These are phyloP conservation scores for Chalcis sispes DNA, from an alignment of 2,888 invertebrate species.

Conservation along the genomic window DNA sequence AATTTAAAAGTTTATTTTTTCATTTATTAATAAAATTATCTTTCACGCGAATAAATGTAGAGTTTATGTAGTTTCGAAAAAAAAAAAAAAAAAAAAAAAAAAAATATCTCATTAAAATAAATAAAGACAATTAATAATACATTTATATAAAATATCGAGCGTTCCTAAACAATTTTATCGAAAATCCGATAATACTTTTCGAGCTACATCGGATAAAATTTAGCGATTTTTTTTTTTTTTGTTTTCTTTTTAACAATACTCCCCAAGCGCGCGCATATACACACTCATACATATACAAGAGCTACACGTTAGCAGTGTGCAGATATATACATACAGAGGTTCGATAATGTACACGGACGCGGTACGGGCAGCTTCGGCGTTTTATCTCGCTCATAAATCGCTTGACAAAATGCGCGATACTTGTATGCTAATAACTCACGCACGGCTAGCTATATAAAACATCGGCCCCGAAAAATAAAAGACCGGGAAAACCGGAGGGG, in stretches of 20 bases:
- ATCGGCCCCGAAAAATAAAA: slow-evolving; percentile 14
- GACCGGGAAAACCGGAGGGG: slow-evolving; percentile 55
- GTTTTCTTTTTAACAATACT: slow-evolving; percentile 16
- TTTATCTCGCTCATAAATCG: slow-evolving; percentile 69
- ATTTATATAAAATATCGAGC: no score
- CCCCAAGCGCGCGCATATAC: background rate
- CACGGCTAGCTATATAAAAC: slow-evolving; percentile 62
- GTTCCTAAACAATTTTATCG: background rate
- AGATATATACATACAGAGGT: no score
- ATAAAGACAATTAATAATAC: no score
- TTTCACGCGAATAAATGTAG: no score
- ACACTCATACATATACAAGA: background rate
- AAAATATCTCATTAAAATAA: no score
- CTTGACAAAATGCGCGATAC: slow-evolving; percentile 66
- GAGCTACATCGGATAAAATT: background rate
- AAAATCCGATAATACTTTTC: slow-evolving; percentile 28
- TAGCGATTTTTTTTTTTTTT: background rate
- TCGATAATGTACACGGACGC: slow-evolving; percentile 61
- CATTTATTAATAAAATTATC: no score
- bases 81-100: no score
- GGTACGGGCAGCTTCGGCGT: slow-evolving; percentile 18
- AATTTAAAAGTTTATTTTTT: no score
- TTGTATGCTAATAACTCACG: slow-evolving; percentile 73
- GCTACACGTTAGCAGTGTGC: slow-evolving; percentile 8
- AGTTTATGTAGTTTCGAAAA: no score